Evolutionary conservation across 2,113 vertebrate species (phyloP), one percentile per base, ranked within the genome.

Genomic region (Pseudorectes ferrugineus): DNA sequence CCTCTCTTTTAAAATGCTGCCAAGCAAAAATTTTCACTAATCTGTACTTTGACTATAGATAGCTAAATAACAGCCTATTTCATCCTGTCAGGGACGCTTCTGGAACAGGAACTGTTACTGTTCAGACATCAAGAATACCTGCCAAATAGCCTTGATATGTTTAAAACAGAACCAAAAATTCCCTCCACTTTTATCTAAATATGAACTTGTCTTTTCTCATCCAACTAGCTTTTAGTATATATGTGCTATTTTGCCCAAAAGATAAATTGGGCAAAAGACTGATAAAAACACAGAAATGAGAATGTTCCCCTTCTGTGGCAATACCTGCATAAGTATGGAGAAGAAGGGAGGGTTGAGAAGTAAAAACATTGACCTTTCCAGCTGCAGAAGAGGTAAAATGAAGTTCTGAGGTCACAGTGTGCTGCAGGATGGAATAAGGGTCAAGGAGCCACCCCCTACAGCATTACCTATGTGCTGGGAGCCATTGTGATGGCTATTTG

Each of bases 401-500:
- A 71, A 68, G 35, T 70, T 86, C 70, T 96, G 31, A 25, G 61
- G 79, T 81, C 70, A 74, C 59, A 58, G 14, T 24, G 29, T 74
- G 66, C 40, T 75, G 33, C 14, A 2, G n/a, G 80, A 73, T 43
- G 54, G 90, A 78, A 70, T 74, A 87, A 95, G 95, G 92, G 83
- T 91, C 88, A 79, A 88, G 80, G 63, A 94, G 38, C 65, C 33
- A n/a, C 12, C 38, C 59, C 72, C 82, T 57, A 66, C 62, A 87
- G 62, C 51, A 81, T 84, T 92, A 92, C 93, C 96, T 94, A 4
- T 75, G 55, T 78, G 58, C 72, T 87, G 79, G 61, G 67, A 95
- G n/a, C 74, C 88, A 70, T 95, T 3, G 3, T 65, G 71, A 55
- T 72, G 90, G 88, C 88, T 95, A 72, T 94, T 95, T 94, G 92